A percentile compares a stretch with the other conserved stretches of the same genome.
Conservation (phyloP, 2,888 invertebrate genomes). For the Leucophora obtusa region DNA sequence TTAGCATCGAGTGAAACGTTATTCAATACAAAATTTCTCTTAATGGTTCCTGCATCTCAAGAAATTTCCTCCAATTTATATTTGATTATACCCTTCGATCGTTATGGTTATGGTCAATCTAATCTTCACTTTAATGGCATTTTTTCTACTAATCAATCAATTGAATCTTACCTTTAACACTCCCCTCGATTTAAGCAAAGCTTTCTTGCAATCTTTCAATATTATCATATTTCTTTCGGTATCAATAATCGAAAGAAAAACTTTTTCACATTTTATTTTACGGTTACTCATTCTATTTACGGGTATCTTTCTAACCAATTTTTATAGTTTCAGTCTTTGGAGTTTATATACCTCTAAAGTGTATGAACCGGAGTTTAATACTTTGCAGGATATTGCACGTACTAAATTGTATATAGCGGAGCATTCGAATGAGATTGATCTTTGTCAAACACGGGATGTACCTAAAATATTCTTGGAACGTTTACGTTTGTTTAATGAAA, state of each 20-base stretch:
- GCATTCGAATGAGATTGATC: slow-evolving; percentile 53
- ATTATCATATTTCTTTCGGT: not conserved
- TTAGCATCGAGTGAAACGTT: not conserved
- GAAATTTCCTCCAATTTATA: slow-evolving; percentile 65
- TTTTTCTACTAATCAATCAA: not conserved
- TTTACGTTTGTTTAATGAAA: too few species aligned
- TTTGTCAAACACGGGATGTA: slow-evolving; percentile 59
- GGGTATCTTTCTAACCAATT: slow-evolving; percentile 67
- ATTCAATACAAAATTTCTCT: slow-evolving; percentile 52
- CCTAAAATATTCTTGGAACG: too few species aligned
- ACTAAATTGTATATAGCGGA: slow-evolving; percentile 62
- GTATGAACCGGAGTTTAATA: slow-evolving; percentile 67
- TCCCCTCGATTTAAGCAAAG: not conserved
- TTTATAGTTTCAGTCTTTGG: slow-evolving; percentile 66
- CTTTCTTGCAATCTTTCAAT: not conserved
- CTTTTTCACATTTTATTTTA: slow-evolving; percentile 36
- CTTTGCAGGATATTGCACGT: slow-evolving; percentile 66
- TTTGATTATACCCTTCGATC: slow-evolving; percentile 60
- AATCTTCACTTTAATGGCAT: not conserved
- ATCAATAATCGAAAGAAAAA: slow-evolving; percentile 38
- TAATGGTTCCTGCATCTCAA: slow-evolving; percentile 67
- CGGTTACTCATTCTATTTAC: slow-evolving; percentile 60
- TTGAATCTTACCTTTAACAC: not conserved
- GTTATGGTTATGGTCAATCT: slow-evolving; percentile 54
- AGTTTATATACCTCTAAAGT: slow-evolving; percentile 67